Evolutionary conservation across 35 echinoderm and acorn worm genomes (phyloP).

Genomic region (Holothuria glaberrima): DNA sequence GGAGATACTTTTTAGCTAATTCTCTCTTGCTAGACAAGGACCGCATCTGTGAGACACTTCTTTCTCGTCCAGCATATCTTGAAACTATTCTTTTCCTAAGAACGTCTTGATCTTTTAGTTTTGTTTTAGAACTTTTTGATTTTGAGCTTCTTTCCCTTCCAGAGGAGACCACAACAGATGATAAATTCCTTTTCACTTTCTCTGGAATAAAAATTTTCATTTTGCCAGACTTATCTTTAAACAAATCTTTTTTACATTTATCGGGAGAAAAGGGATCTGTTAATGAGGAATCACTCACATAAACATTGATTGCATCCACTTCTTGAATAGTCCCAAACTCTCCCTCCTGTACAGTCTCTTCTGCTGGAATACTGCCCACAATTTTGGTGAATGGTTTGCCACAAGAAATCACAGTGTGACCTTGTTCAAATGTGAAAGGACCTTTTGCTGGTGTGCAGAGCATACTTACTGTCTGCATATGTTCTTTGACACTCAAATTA

Average conservation of each 20-base stretch:
- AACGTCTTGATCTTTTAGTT: background rate
- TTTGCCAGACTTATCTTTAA: background rate
- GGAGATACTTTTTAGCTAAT: no score
- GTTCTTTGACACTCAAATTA: no score
- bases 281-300: constrained; percentile 18
- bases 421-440: background rate
- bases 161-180: background rate
- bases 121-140: background rate
- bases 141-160: background rate
- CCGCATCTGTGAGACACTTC: background rate
- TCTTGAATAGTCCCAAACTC: background rate
- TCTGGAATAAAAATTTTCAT: background rate
- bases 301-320: constrained; percentile 3
- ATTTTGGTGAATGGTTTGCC: constrained; percentile 42
- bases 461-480: no score
- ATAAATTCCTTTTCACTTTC: background rate
- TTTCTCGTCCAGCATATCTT: background rate
- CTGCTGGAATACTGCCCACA: background rate
- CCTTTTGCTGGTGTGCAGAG: constrained; percentile 23
- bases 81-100: background rate
- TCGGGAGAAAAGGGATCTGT: background rate
- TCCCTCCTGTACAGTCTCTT: background rate
- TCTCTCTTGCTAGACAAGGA: background rate
- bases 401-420: constrained; percentile 27
- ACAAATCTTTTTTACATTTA: constrained; percentile 34